Percentiles rank a stretch among this genome's conserved stretches.
phyloP scores from a whole-genome alignment of 2,888 invertebrate genomes.

The Dexiosoma caninum region DNA sequence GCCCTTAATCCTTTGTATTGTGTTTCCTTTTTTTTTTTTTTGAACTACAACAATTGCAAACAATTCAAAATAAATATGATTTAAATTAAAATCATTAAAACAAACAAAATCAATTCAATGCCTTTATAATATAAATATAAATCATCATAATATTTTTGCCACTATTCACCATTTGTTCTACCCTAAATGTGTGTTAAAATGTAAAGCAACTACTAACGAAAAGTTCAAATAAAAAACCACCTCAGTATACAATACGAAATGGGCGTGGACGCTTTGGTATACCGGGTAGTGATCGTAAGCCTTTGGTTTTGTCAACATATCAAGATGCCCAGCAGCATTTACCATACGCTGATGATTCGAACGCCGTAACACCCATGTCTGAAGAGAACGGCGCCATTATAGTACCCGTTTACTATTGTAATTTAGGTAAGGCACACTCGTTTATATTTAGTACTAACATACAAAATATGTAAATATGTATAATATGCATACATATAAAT shows the following conservation, averaged over 20 bases:
- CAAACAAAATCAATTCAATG: slow-evolving; percentile 42
- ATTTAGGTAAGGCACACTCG: slow-evolving; percentile 86
- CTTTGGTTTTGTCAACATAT: slow-evolving; percentile 95
- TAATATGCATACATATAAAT: not conserved
- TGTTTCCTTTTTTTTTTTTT: slow-evolving; percentile 16
- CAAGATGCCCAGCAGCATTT: slow-evolving; percentile 96
- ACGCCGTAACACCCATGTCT: slow-evolving; percentile 98
- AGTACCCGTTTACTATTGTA: slow-evolving; percentile 92
- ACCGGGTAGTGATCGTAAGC: slow-evolving; percentile 93
- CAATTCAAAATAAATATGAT: slow-evolving; percentile 5
- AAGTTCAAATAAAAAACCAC: slow-evolving; percentile 67
- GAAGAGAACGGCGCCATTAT: slow-evolving; percentile 98
- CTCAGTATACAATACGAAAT: slow-evolving; percentile 89
- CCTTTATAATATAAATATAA: slow-evolving; percentile 54
- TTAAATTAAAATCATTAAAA: slow-evolving; percentile 1
- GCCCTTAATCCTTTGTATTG: too few relatives aligned
- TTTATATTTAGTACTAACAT: not conserved
- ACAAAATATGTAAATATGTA: not conserved
- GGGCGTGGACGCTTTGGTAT: slow-evolving; percentile 87
- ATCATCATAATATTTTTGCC: slow-evolving; percentile 68
- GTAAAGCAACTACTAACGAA: slow-evolving; percentile 69
- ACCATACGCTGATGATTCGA: slow-evolving; percentile 98
- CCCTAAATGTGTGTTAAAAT: slow-evolving; percentile 66
- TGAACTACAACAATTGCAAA: slow-evolving; percentile 25
- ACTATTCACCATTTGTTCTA: slow-evolving; percentile 69